Evolutionary conservation across 2,113 vertebrate genomes (phyloP), one percentile per base, ranked within the genome.

Genomic region (Sceloporus undulatus): DNA sequence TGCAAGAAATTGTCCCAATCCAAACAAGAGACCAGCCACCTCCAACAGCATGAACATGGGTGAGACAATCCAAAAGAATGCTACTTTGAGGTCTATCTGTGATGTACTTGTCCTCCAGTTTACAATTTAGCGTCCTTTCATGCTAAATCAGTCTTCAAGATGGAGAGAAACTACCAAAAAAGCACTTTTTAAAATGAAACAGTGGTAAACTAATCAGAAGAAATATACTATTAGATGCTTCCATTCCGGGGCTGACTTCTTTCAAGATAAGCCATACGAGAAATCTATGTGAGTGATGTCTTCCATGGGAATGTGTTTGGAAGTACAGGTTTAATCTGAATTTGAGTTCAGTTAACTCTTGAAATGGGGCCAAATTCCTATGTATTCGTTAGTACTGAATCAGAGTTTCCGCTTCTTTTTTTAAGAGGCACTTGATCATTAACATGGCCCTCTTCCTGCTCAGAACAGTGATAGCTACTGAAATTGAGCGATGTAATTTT

Each of bases 161-260:
- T 40, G 38, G 38, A 16, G 84, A 23, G 23, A 77, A 77, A 76
- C 73, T 85, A 9, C 73, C 34, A 65, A 54, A 27, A 8, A 59
- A 85, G 56, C 54, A 76, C 62, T 62, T 77, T 18, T 65, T 40
- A 27, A 16, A 65, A 62, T 13, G 6, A 56, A 77, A 77, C 68
- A 77, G 77, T 76, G 56, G 73, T 56, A 2, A 65, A 85, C 34
- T 42, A 76, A 85, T 85, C 52, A 75, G 38, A 25, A 27, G 4
- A 42, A 75, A 84, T 25, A 84, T 74, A 13, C 6, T 68, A 78
- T 77, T 75, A 23, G 84, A 34, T 62, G 40, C 54, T 85, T 73
- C 40, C 74, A 78, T 5, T n/a, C 38, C 65, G 19, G 56, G 62
- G 23, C 59, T 78, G 40, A 52, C 21, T 19, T 59, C 52, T 86